Evolutionary conservation across 2,113 vertebrate species (phyloP).

Genomic region (Sylvicapra grimmia): DNA sequence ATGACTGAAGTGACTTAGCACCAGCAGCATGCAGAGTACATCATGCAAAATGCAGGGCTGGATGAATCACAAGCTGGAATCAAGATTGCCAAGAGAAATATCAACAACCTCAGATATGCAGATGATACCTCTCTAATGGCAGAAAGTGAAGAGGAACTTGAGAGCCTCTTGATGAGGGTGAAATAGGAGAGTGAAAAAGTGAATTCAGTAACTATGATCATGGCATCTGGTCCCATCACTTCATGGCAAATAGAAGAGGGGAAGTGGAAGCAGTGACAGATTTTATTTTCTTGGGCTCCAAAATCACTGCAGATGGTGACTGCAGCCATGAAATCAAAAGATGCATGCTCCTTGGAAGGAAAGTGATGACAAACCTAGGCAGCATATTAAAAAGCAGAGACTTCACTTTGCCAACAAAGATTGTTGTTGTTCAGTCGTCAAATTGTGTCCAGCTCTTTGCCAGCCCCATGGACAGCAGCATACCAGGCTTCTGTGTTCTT

Average conservation of each 20-base stretch:
- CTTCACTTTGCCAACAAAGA: not conserved
- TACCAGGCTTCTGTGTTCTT: not conserved
- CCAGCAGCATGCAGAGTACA: not conserved
- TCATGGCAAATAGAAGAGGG: not conserved
- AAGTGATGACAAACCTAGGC: not conserved
- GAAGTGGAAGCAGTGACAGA: not conserved
- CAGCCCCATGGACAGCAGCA: not conserved
- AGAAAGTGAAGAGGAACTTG: not conserved
- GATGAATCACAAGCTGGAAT: not conserved
- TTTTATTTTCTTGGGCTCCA: not conserved
- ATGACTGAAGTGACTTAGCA: too few relatives aligned
- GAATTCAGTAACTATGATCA: not conserved
- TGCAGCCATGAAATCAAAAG: not conserved
- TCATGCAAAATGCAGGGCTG: not conserved
- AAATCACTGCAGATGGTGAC: not conserved
- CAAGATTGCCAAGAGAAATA: not conserved
- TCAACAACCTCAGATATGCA: not conserved
- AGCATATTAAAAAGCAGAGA: not conserved
- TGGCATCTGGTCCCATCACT: not conserved
- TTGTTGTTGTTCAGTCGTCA: not conserved
- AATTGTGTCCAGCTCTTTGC: not conserved
- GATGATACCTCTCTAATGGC: not conserved
- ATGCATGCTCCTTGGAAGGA: not conserved
- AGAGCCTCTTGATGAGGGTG: not conserved
- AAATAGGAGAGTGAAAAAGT: not conserved